Percentiles rank a stretch among this genome's conserved stretches.
These are phyloP conservation scores for Psephotus haematonotus DNA, from an alignment of 2,113 vertebrate species.

Conservation along the genomic window DNA sequence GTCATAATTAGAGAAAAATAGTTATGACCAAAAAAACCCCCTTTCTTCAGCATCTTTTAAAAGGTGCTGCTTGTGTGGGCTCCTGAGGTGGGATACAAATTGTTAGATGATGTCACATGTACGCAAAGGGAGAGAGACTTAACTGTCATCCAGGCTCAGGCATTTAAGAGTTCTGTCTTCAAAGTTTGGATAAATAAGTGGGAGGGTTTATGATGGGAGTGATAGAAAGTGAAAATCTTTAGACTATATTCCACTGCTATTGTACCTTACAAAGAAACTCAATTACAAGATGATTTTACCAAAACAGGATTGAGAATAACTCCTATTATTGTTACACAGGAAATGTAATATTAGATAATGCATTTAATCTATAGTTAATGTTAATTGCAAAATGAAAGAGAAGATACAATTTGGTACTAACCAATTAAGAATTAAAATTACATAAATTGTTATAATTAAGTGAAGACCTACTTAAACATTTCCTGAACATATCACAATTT, in stretches of 20 bases:
- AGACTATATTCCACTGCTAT: background rate
- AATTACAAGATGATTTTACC: background rate
- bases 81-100: background rate
- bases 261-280: background rate
- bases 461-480: background rate
- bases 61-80: background rate
- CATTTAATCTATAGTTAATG: background rate
- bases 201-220: background rate
- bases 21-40: fast-evolving
- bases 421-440: background rate
- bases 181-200: background rate
- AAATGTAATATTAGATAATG: background rate
- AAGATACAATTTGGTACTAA: background rate
- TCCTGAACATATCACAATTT: background rate
- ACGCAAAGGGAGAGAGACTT: background rate
- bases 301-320: background rate
- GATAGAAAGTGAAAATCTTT: background rate
- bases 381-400: background rate
- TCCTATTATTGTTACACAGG: background rate
- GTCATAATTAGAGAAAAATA: background rate
- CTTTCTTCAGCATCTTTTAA: background rate
- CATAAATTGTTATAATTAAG: background rate
- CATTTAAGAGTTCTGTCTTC: background rate
- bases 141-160: background rate
- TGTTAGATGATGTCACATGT: background rate